A percentile compares a stretch with the other conserved stretches of the same genome.
Conservation (phyloP, 1,140 invertebrate genomes). For the Diprion similis region DNA sequence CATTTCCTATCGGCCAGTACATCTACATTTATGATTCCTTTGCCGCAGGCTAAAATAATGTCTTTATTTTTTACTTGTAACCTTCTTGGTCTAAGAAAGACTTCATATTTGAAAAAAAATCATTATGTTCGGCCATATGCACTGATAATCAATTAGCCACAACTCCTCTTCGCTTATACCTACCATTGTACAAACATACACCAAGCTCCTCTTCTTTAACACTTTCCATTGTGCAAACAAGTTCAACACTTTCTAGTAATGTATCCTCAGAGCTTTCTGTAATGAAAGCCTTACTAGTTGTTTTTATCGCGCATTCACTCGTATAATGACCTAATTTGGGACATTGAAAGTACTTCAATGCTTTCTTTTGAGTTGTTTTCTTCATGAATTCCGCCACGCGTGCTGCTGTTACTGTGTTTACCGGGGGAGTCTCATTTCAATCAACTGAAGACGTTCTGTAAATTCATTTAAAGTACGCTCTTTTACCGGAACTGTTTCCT, state of each 20-base stretch:
- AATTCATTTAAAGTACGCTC: conserved; percentile 27
- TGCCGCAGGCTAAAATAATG: conserved; percentile 26
- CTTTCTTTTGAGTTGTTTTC: conserved; percentile 9
- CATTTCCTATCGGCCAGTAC: conserved; percentile 26
- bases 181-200: background rate
- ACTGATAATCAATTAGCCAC: conserved; percentile 29
- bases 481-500: conserved; percentile 33
- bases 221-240: background rate
- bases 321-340: conserved; percentile 11
- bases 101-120: conserved; percentile 28
- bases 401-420: background rate
- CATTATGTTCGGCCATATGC: conserved; percentile 30
- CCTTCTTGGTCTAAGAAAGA: conserved; percentile 22
- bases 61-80: conserved; percentile 32
- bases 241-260: background rate
- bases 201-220: background rate
- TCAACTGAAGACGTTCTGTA: conserved; percentile 17
- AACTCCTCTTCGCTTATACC: background rate
- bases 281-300: background rate
- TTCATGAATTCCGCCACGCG: conserved; percentile 21
- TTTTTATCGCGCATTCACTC: background rate
- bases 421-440: conserved; percentile 18
- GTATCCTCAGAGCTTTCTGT: background rate
- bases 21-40: conserved; percentile 31
- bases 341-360: conserved; percentile 19